Percentiles rank a stretch among this genome's conserved stretches.
Evolutionary conservation across 2,113 vertebrate genomes (phyloP).

Genomic region (Pelecanus crispus): DNA sequence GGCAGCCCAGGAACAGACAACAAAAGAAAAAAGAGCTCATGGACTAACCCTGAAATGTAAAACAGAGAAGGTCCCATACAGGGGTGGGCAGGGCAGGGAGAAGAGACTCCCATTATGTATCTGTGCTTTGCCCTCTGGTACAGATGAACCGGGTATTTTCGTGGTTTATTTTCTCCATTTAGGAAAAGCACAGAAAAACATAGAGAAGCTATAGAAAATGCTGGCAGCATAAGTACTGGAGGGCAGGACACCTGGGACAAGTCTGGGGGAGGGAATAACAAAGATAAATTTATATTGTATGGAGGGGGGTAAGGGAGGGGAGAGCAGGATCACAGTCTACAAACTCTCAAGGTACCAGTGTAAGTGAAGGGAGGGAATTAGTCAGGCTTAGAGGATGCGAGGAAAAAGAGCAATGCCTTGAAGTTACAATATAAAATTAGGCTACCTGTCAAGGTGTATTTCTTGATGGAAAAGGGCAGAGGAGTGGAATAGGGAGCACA

Average conservation of each 20-base stretch:
- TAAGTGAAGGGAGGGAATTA: conserved; percentile 10
- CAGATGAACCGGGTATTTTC: neutral
- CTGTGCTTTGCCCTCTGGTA: neutral
- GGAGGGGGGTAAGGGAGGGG: neutral
- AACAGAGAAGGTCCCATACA: neutral
- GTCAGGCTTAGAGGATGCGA: neutral
- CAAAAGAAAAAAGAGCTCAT: neutral
- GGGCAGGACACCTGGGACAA: neutral
- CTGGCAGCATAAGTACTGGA: neutral
- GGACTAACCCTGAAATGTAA: neutral
- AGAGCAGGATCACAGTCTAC: neutral
- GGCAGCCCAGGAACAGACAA: neutral
- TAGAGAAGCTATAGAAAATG: neutral
- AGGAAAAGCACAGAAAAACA: neutral
- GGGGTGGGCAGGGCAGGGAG: neutral
- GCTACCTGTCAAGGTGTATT: neutral
- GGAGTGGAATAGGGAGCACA: neutral
- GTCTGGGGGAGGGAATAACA: neutral
- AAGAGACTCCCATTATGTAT: neutral
- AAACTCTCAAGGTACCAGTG: neutral
- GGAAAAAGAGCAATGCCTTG: neutral
- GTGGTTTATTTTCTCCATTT: neutral
- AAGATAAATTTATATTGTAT: neutral
- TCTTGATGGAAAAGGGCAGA: neutral
- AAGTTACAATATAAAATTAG: neutral